Base-by-base conservation (phyloP, 1,140 invertebrate species). In the Chironomus tepperi region DNA sequence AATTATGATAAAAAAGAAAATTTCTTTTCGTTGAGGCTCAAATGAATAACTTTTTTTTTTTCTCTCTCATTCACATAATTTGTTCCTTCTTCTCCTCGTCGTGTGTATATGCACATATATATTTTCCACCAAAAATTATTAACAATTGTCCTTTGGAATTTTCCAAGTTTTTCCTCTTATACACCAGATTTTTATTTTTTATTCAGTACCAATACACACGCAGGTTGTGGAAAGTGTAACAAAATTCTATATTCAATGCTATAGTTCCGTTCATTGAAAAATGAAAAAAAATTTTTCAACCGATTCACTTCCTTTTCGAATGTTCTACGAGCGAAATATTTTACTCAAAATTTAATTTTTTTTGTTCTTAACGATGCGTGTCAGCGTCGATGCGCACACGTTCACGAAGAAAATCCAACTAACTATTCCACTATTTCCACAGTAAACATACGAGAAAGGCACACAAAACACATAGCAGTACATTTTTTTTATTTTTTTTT, bases 351-450 rank as follows among this genome's bases (percentile, higher is more conserved):
- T 3, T n/a, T 10, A 70, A 70, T 70, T 70, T 19, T 21, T 57
- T 34, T 34, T 34, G 47, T 57, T 57, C 47, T 12, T 12, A 57
- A 8, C n/a, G 18, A 18, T 19, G 19, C 65, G 19, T 19, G 47
- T 19, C 18, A 70, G 65, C 65, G 65, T 70, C 65, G 65, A 70
- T 70, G 65, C 65, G 65, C 65, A 70, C 65, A 70, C 65, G 65
- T 70, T 70, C 65, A 70, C 65, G 65, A 70, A 70, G 19, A 70
- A 70, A 70, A 70, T 70, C 65, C 65, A 70, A 70, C 65, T 70
- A 70, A 70, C 65, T 70, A 70, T 70, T 70, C 65, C 65, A 70
- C 65, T 70, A 70, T 70, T 70, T 70, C 65, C 65, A 70, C 16
- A 21, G 65, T 21, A 70, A 21, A 21, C 65, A 70, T 19, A 19